Percentiles rank a stretch among this genome's conserved stretches.
phyloP scores from a whole-genome alignment of 2,888 invertebrate genomes.

The Clunio marinus region DNA sequence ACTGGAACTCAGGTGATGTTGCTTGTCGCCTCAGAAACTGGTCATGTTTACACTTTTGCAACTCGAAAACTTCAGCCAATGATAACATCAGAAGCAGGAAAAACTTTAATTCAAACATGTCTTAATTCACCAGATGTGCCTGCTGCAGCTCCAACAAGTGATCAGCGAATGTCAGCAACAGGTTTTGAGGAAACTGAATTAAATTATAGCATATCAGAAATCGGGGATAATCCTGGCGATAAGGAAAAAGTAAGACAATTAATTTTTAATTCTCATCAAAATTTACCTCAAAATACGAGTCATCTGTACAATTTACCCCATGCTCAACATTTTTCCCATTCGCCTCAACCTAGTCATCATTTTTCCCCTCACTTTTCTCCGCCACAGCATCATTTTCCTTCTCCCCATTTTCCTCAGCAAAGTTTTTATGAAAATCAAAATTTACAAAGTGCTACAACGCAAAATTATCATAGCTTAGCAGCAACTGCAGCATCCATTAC shows the following conservation, averaged over 20 bases:
- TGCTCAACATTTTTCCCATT: conserved; percentile 38
- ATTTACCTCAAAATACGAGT: conserved; percentile 39
- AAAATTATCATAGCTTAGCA: conserved; percentile 38
- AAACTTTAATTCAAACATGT: conserved; percentile 97
- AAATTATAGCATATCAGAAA: conserved; percentile 89
- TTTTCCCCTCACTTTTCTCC: conserved; percentile 39
- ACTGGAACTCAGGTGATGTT: conserved; percentile 99
- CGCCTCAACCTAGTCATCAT: conserved; percentile 36
- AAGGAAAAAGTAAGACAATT: conserved; percentile 96
- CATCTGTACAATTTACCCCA: conserved; percentile 37
- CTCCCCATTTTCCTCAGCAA: conserved; percentile 37
- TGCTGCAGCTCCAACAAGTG: conserved; percentile 63
- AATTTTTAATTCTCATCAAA: conserved; percentile 60
- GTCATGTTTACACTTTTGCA: conserved; percentile 99
- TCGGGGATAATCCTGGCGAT: conserved; percentile 52
- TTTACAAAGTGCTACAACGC: conserved; percentile 33
- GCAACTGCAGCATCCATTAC: conserved; percentile 26
- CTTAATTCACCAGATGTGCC: conserved; percentile 94
- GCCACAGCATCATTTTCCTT: conserved; percentile 38
- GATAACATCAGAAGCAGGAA: conserved; percentile 97
- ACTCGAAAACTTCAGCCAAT: conserved; percentile 98
- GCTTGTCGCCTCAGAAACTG: conserved; percentile 96
- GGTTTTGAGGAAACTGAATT: conserved; percentile 98
- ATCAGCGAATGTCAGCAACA: conserved; percentile 96
- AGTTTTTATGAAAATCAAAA: conserved; percentile 39